Percentiles rank a stretch among this genome's conserved stretches.
phyloP scores from a whole-genome alignment of 92 coral and sea anemone species.

The Siderastrea radians region DNA sequence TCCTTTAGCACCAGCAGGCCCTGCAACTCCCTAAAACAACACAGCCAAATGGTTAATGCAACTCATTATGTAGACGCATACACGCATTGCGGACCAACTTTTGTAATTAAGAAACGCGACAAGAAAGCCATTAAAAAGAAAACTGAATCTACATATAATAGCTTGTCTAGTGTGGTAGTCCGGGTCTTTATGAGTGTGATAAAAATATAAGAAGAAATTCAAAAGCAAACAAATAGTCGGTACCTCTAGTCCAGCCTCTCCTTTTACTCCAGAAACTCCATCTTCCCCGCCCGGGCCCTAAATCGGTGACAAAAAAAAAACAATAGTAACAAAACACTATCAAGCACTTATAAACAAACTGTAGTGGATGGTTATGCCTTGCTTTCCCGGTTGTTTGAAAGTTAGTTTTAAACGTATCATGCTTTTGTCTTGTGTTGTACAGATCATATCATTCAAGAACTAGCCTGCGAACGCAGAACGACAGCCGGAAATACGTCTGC shows the following conservation, averaged over 20 bases:
- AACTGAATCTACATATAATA: neutral
- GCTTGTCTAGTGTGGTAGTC: neutral
- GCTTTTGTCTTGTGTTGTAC: neutral
- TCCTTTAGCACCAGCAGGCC: slow-evolving; percentile 69
- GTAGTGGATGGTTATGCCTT: no score
- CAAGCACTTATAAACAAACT: neutral
- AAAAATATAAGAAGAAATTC: neutral
- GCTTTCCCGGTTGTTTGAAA: neutral
- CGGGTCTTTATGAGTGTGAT: neutral
- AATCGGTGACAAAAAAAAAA: neutral
- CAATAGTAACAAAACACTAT: no score
- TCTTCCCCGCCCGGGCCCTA: slow-evolving; percentile 43
- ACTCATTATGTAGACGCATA: neutral
- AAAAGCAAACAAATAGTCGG: neutral
- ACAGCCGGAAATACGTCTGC: no score
- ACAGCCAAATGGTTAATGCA: neutral
- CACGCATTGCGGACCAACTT: neutral
- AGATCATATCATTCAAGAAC: neutral
- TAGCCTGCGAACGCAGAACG: no score
- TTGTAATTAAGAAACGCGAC: neutral
- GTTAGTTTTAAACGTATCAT: no score
- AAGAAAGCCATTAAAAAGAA: no score
- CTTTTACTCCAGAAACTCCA: slow-evolving; percentile 18
- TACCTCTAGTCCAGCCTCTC: slow-evolving; percentile 35
- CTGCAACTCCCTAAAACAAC: slow-evolving; percentile 58